These are phyloP conservation scores for Bombus superbus DNA, from an alignment of 1,140 invertebrate genomes.

Conservation along the genomic window DNA sequence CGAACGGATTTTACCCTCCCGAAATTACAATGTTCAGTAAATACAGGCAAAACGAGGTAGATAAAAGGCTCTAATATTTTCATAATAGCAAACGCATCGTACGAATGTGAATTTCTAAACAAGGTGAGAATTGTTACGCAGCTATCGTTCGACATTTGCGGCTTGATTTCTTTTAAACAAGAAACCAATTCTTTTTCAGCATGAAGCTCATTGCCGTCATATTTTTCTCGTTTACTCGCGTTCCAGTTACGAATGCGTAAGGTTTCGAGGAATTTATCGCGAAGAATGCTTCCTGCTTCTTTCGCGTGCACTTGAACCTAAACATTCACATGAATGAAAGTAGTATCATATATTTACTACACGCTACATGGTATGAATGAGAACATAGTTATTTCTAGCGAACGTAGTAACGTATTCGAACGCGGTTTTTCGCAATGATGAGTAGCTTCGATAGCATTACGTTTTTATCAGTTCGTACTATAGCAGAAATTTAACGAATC, in stretches of 20 bases:
- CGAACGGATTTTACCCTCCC: background rate
- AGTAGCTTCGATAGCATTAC: background rate
- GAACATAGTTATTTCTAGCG: constrained; percentile 3
- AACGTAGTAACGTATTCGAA: background rate
- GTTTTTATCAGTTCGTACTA: background rate
- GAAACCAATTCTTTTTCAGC: background rate
- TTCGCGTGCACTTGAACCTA: background rate
- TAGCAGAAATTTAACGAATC: background rate
- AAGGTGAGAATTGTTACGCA: background rate
- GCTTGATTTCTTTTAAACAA: background rate
- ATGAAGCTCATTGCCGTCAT: background rate
- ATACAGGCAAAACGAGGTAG: background rate
- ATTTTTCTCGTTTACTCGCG: background rate
- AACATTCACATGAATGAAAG: background rate
- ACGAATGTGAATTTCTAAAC: background rate
- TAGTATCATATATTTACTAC: background rate
- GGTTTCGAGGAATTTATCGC: background rate
- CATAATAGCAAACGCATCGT: background rate
- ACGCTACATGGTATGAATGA: constrained; percentile 1
- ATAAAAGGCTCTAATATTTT: background rate
- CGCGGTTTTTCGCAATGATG: background rate
- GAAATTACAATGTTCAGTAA: background rate
- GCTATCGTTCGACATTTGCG: background rate
- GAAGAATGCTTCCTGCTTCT: background rate
- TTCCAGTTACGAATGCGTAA: background rate